phyloP scores from a whole-genome alignment of 92 coral and sea anemone genomes.

The Paragorgia papillata region DNA sequence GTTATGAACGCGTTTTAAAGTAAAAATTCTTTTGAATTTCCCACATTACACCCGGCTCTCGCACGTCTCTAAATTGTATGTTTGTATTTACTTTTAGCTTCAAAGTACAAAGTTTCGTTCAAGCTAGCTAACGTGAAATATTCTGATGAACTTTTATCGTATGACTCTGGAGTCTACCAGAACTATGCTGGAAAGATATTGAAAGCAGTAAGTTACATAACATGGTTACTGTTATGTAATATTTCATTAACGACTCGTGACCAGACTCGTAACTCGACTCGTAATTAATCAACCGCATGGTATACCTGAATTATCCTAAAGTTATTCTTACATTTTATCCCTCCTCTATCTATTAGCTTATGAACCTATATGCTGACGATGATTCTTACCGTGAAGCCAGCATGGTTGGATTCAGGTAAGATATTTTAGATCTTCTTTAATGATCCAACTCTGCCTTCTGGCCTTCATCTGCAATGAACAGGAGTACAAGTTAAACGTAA shows the following conservation, averaged over 20 bases:
- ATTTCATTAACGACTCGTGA: too few species aligned
- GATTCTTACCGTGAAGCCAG: constrained; percentile 26
- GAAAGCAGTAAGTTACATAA: constrained; percentile 15
- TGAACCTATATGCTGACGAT: constrained; percentile 43
- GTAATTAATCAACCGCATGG: too few species aligned
- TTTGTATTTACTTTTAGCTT: constrained; percentile 8
- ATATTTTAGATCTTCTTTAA: too few species aligned
- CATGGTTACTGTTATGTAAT: too few species aligned
- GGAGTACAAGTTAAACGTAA: too few species aligned
- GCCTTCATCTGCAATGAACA: too few species aligned
- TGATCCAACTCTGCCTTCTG: neutral
- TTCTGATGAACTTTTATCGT: constrained; percentile 20
- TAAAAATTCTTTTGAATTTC: neutral
- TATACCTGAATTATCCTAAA: too few species aligned
- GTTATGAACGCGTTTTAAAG: too few species aligned
- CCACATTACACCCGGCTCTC: neutral
- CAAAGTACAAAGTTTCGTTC: constrained; percentile 40
- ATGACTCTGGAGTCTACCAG: constrained; percentile 25
- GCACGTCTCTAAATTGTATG: neutral
- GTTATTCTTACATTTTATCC: neutral
- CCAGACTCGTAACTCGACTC: too few species aligned
- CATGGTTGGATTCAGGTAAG: constrained; percentile 35
- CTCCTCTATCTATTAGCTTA: constrained; percentile 10
- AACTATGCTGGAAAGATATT: constrained; percentile 30
- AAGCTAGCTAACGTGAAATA: constrained; percentile 37